Evolutionary conservation across 2,113 vertebrate genomes (phyloP), one percentile per base, ranked within the genome.

Genomic region (Gopherus evgoodei): DNA sequence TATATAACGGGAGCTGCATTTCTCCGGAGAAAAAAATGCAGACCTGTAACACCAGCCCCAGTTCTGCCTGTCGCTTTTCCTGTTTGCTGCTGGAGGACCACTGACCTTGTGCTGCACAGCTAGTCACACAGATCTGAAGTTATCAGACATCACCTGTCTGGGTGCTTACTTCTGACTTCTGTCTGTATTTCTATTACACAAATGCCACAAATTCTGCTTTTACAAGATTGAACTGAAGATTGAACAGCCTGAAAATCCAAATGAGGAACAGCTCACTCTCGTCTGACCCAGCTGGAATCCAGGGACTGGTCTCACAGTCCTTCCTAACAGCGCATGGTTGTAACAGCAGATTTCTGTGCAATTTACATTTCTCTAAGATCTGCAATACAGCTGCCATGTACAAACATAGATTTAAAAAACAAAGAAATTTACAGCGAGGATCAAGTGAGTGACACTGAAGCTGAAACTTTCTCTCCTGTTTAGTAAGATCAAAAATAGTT

Each of bases 401-500:
- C 89, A 97, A 95, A 97, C 93, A 91, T 17, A 82, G 91, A 95
- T 85, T 96, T 95, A 95, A 91, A 97, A 97, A 97, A 72, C 84
- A 90, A 93, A 92, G 84, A 96, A 89, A 93, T 91, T 96, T 89
- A 97, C 96, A 95, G 93, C 81, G 86, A 95, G 88, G 93, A 52
- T 84, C 2, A n/a, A 83, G 72, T 44, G 44, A 38, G 82, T 6
- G 79, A 91, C 90, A 59, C 47, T 16, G 13, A 94, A 96, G 87
- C 91, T 88, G 90, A 90, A 96, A 72, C 85, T 84, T 94, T 93
- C 47, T 13, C 88, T 38, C 5, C 91, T 94, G 78, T 94, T 97
- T 96, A 97, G 97, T 96, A 97, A 97, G 89, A 89, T 97, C 97
- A 97, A 97, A 97, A 96, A 97, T 95, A 97, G 94, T 94, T 97